Conservation (phyloP, 2,888 invertebrate species). For the Eurytoma adleriae region DNA sequence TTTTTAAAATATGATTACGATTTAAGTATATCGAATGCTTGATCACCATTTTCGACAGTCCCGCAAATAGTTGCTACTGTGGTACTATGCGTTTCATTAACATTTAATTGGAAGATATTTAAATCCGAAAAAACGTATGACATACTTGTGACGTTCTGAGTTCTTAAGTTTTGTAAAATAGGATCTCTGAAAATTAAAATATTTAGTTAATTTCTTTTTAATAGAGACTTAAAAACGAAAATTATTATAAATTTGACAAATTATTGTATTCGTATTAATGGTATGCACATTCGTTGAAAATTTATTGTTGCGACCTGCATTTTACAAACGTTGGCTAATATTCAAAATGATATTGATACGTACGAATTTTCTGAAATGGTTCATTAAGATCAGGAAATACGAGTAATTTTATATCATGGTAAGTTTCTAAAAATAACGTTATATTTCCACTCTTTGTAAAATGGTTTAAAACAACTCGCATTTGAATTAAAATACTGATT, state of each 20-base stretch:
- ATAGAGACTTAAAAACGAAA: neutral
- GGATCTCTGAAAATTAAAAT: conserved; percentile 30
- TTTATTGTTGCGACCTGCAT: conserved; percentile 38
- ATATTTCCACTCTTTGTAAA: too few relatives aligned
- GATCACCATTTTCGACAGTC: conserved; percentile 59
- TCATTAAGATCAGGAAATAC: conserved; percentile 8
- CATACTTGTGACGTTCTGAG: conserved; percentile 55
- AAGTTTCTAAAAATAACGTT: too few relatives aligned
- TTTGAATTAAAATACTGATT: too few relatives aligned
- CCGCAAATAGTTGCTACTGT: conserved; percentile 64
- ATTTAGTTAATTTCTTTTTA: neutral
- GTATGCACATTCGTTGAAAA: neutral
- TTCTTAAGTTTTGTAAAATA: conserved; percentile 38
- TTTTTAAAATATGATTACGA: neutral
- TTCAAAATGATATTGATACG: conserved; percentile 50
- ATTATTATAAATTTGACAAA: neutral
- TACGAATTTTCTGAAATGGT: conserved; percentile 30
- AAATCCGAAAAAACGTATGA: conserved; percentile 58
- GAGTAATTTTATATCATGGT: too few relatives aligned
- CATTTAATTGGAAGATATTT: conserved; percentile 57
- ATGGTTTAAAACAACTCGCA: too few relatives aligned
- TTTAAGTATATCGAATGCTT: neutral
- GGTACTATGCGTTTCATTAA: conserved; percentile 60
- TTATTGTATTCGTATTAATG: neutral
- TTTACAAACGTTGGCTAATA: conserved; percentile 36